phyloP scores from a whole-genome alignment of 2,797 vertebrate species.

The Muscicapa comitata region DNA sequence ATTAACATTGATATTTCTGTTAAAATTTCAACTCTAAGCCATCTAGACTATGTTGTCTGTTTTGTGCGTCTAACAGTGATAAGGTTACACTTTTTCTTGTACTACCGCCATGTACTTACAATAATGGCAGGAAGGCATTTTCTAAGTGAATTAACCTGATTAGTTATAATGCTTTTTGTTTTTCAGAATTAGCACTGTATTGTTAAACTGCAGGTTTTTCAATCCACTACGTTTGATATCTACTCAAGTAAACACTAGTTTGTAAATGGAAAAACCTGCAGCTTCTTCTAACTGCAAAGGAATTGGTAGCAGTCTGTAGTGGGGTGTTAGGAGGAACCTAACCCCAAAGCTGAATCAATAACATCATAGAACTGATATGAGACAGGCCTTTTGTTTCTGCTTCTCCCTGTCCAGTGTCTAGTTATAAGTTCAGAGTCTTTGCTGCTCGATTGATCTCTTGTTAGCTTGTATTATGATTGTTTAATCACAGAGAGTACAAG shows the following conservation, averaged over 20 bases:
- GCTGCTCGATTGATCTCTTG: rapidly evolving
- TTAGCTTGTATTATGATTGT: background rate
- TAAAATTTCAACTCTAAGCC: background rate
- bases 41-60: background rate
- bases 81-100: background rate
- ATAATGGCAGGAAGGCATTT: background rate
- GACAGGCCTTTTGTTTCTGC: background rate
- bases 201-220: background rate
- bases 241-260: background rate
- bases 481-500: background rate
- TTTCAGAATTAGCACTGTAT: background rate
- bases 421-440: background rate
- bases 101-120: background rate
- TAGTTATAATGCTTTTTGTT: background rate
- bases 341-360: background rate
- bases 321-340: background rate
- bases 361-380: background rate
- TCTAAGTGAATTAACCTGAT: background rate
- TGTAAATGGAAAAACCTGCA: background rate
- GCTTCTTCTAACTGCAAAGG: background rate
- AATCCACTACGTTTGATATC: background rate
- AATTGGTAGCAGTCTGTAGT: background rate
- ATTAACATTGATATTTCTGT: background rate
- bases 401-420: background rate
- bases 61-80: background rate